Base-by-base conservation (phyloP, 2,888 invertebrate species). In the Eristalis pertinax region DNA sequence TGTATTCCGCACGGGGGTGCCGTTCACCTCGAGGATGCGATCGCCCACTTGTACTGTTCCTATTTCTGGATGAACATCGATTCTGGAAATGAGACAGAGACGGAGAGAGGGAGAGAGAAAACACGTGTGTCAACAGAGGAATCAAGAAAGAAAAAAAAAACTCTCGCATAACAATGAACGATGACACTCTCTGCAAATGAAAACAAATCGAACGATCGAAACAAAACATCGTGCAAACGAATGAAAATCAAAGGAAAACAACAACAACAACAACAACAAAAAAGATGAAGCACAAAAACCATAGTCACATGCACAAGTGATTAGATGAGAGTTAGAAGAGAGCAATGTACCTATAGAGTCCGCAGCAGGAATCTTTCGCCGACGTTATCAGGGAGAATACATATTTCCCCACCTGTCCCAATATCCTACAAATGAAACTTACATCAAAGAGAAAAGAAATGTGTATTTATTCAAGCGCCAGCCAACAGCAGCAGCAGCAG, bases 41-140 rank as follows among this genome's bases (percentile, higher is more conserved):
- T 98, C 98, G n/a, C 98, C 98, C 89, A 98, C 96, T 92, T 97
- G 98, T 75, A 98, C 94, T 10, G 97, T 96, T 94, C 97, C 96
- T 79, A 97, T 94, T 89, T 97, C 97, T 90, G 96, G 96, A 90
- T 96, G 96, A 80, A 97, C 95, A 91, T 97, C 97, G 90, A 97
- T 95, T 92, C 97, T 97, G 93, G 43, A 93, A 92, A 73, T 26
- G 11, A 50, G 8, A 50, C 26, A 26, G 26, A 26, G 2, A 32
- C 5, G 22, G 35, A 70, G 24, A 64, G 19, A 2, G 13, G 63
- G 0, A 1, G 19, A 7, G n/a, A 19, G 19, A n/a, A 5, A 15
- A 15, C 0, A n/a, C 29, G 8, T 19, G 19, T 26, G 26, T 26
- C 26, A 26, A 26, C 26, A 26, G 4, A 4, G 26, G 26, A n/a